Evolutionary conservation across 2,113 vertebrate species (phyloP).

Genomic region (Athene cunicularia): DNA sequence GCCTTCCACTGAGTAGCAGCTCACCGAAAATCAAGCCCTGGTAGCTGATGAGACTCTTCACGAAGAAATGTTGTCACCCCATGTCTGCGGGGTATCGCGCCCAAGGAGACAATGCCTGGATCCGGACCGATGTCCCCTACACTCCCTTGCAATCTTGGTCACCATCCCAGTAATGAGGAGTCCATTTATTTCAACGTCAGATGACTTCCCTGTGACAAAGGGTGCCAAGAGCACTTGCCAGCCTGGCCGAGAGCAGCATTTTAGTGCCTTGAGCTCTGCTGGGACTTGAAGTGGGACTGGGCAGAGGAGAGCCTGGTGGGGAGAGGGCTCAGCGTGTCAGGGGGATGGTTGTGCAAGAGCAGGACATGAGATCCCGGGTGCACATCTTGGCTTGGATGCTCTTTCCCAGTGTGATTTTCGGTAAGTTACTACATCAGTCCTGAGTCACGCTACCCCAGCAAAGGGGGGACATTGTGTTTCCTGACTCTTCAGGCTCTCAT

Average conservation of each 20-base stretch:
- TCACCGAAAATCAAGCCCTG: neutral
- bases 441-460: neutral
- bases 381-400: neutral
- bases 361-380: neutral
- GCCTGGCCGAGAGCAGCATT: neutral
- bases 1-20: neutral
- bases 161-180: neutral
- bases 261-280: neutral
- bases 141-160: neutral
- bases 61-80: neutral
- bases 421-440: neutral
- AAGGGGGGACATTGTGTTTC: neutral
- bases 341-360: neutral
- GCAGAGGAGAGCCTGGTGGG: accelerated
- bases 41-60: neutral
- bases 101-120: slow-evolving; percentile 44
- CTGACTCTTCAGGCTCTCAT: neutral
- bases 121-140: neutral
- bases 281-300: neutral
- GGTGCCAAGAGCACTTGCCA: slow-evolving; percentile 5
- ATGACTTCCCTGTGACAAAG: neutral
- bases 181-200: neutral
- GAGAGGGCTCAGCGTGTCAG: neutral
- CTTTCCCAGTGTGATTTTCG: neutral
- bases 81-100: neutral